Evolutionary conservation across 2,113 vertebrate genomes (phyloP), one percentile per base, ranked within the genome.

Genomic region (Ophiodon elongatus): DNA sequence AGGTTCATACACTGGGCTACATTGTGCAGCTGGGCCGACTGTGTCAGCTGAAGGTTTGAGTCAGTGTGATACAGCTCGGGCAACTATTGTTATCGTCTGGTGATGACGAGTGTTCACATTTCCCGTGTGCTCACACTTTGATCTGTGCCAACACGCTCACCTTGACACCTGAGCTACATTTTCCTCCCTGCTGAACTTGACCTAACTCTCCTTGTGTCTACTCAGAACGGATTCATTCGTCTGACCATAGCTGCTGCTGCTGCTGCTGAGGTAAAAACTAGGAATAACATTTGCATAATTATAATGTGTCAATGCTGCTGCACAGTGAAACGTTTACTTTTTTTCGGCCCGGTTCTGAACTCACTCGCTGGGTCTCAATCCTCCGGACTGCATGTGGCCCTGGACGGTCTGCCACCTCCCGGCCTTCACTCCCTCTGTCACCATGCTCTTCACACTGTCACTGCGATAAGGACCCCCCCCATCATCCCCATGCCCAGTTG

Each of bases 341-440:
- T n/a, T 23, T 37, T 17, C 14, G 17, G 11, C 31, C 47, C 23
- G 10, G 56, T 74, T 83, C 76, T 68, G 67, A 80, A 99, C 98
- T 99, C 97, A 99, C 98, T 98, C 99, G 96, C 94, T 96, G 93
- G 96, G 96, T 96, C 96, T 97, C 95, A 99, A 95, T 95, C 97
- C 97, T 95, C 98, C 98, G 33, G 97, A 96, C 84, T 97, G 97
- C 95, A 99, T 94, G 95, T 97, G 97, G 94, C 97, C 97, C 95
- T 99, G 98, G 94, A 98, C 96, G 37, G 94, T 97, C 95, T 98
- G 97, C 98, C 98, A 99, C 95, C 96, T 97, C 93, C 98, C 95
- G 65, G 90, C 96, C 94, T 97, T 97, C 89, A 86, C 90, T 88
- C 93, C 92, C 91, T 97, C 97, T 85, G 96, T 95, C 95, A 96